Conservation (phyloP, 1,140 invertebrate genomes). For the Drosophila sulfurigaster region DNA sequence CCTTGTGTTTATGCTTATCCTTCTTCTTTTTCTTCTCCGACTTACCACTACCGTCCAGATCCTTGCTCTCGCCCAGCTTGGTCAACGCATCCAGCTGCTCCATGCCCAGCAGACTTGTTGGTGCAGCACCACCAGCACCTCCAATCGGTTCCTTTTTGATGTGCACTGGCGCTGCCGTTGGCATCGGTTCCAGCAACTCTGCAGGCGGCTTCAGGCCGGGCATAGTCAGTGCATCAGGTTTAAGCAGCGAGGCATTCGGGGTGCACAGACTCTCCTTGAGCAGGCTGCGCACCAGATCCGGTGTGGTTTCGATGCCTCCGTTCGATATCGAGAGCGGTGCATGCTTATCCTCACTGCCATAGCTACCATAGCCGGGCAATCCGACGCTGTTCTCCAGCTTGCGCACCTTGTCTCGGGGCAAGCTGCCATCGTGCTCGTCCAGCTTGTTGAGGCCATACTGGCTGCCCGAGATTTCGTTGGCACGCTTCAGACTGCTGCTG, state of each 20-base stretch:
- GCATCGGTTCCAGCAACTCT: slow-evolving; percentile 71
- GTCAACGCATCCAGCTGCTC: slow-evolving; percentile 56
- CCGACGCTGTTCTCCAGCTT: slow-evolving; percentile 66
- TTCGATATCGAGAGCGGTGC: slow-evolving; percentile 69
- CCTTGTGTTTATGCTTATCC: slow-evolving; percentile 88
- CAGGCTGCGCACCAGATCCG: slow-evolving; percentile 80
- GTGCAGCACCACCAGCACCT: background rate
- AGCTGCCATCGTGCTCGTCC: slow-evolving; percentile 62
- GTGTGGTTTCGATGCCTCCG: slow-evolving; percentile 83
- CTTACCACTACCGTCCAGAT: slow-evolving; percentile 70
- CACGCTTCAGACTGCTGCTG: slow-evolving; percentile 62
- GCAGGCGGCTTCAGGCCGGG: slow-evolving; percentile 74
- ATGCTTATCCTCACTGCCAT: slow-evolving; percentile 65
- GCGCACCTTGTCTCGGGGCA: slow-evolving; percentile 73
- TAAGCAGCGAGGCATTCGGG: slow-evolving; percentile 66
- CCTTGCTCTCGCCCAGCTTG: slow-evolving; percentile 75
- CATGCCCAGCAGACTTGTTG: slow-evolving; percentile 14
- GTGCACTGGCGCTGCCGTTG: slow-evolving; percentile 32
- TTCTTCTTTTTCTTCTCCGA: slow-evolving; percentile 88
- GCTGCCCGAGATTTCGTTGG: slow-evolving; percentile 62
- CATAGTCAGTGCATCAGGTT: slow-evolving; percentile 70
- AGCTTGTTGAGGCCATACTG: slow-evolving; percentile 67
- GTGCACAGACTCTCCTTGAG: slow-evolving; percentile 81
- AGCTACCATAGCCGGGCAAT: slow-evolving; percentile 44
- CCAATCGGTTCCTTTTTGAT: slow-evolving; percentile 59